Conservation (phyloP, 2,797 vertebrate species). For the Myotis findleyi region DNA sequence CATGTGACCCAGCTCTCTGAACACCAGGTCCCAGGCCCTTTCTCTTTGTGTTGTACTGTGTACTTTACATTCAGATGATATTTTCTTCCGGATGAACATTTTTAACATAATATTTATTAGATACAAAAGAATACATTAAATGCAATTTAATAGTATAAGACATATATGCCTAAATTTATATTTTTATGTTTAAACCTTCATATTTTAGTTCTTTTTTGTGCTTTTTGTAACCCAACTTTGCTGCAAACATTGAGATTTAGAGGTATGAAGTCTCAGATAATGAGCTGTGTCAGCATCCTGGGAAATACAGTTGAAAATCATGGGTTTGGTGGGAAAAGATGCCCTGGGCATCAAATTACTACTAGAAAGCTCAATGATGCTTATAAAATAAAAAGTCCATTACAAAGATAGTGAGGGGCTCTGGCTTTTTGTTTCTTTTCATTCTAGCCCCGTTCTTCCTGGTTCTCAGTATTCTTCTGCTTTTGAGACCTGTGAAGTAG, state of each 20-base stretch:
- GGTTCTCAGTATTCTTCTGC: neutral
- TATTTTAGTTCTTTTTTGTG: neutral
- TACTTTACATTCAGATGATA: neutral
- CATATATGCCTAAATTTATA: neutral
- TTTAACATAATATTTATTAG: neutral
- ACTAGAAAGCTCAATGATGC: constrained; percentile 42
- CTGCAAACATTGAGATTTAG: constrained; percentile 21
- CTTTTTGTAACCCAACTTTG: neutral
- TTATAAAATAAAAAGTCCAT: constrained; percentile 24
- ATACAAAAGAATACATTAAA: neutral
- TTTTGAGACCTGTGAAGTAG: no score
- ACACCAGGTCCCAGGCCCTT: neutral
- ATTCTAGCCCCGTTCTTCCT: neutral
- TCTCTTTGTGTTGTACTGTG: neutral
- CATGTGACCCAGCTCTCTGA: neutral
- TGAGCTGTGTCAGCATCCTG: constrained; percentile 34
- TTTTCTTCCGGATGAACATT: neutral
- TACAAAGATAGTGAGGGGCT: neutral
- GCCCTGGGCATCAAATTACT: neutral
- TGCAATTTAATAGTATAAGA: neutral
- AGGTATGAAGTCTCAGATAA: neutral
- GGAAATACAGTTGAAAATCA: constrained; percentile 18
- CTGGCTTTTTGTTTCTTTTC: neutral
- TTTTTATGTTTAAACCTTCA: neutral
- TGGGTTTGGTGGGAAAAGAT: constrained; percentile 14